Evolutionary conservation across 2,113 vertebrate species (phyloP), one percentile per base, ranked within the genome.

Genomic region (Python bivittatus): DNA sequence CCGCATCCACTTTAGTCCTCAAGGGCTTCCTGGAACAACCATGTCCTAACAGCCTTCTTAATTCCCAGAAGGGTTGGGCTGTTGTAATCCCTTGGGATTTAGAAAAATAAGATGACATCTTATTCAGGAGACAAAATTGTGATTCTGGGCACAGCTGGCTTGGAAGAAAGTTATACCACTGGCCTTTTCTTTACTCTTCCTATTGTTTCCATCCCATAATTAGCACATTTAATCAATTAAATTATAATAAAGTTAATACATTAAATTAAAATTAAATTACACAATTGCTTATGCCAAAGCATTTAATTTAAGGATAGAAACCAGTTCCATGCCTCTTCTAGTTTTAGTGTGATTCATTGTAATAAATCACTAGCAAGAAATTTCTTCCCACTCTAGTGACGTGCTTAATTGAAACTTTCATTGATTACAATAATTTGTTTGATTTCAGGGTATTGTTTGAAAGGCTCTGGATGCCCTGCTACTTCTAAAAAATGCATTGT

Each of bases 351-450:
- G 95, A 94, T 93, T 94, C 7, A 42, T 92, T 95, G 92, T 93
- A 91, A 89, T 93, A 95, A 64, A 91, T 94, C 96, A 94, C 93
- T 95, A 94, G 90, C 88, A 90, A 92, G 86, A 96, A 95, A 94
- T 96, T 91, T 91, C 57, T 93, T 93, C 95, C 58, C 91, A 79
- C 56, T 94, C 92, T 72, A 91, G 90, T 93, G 92, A 68, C 90
- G 88, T 79, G 91, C 92, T 93, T 95, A 94, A 96, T 96, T 97
- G 94, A 93, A 96, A 95, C 89, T 96, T 94, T 92, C 94, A 95
- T 92, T 95, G 94, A 94, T 93, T 93, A 91, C n/a, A 29, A 72
- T 57, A 33, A 56, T 89, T 95, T 90, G 27, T 57, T 94, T 95
- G 94, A 96, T 96, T 87, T 13, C 84, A 94, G 58, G 89, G 61